Evolutionary conservation across 1,140 invertebrate genomes (phyloP).

Genomic region (Drosophila nikananu): DNA sequence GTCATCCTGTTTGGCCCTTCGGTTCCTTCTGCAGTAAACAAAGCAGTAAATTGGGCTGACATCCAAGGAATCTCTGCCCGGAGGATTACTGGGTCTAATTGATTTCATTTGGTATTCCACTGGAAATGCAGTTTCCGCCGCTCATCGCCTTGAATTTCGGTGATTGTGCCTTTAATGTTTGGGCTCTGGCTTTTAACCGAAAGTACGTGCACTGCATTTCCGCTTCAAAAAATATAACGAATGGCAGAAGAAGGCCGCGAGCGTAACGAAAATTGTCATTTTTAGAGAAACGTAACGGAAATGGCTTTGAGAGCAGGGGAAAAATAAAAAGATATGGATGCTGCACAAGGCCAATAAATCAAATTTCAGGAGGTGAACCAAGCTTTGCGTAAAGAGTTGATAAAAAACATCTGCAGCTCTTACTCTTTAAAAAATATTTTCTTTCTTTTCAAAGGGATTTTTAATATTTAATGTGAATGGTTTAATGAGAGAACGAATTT

Average conservation of each 20-base stretch:
- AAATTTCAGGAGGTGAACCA: not conserved
- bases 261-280: constrained; percentile 61
- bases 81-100: constrained; percentile 49
- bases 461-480: not conserved
- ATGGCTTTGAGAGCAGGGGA: constrained; percentile 31
- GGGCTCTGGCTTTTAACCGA: constrained; percentile 36
- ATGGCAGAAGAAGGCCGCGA: constrained; percentile 32
- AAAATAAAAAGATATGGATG: not conserved
- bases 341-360: not conserved
- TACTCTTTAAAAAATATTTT: not conserved
- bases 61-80: constrained; percentile 6
- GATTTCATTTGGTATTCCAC: constrained; percentile 46
- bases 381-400: too few relatives aligned
- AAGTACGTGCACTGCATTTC: constrained; percentile 76
- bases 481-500: not conserved
- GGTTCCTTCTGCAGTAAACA: constrained; percentile 36
- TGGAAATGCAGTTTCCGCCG: constrained; percentile 60
- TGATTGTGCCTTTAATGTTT: constrained; percentile 32
- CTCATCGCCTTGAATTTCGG: constrained; percentile 45
- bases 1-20: constrained; percentile 25
- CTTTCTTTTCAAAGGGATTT: not conserved
- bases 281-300: constrained; percentile 50
- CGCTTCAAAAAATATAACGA: constrained; percentile 50
- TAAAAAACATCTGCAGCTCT: too few relatives aligned
- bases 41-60: constrained; percentile 56